phyloP scores from a whole-genome alignment of 1,140 invertebrate species.

The Ectropis grisescens region DNA sequence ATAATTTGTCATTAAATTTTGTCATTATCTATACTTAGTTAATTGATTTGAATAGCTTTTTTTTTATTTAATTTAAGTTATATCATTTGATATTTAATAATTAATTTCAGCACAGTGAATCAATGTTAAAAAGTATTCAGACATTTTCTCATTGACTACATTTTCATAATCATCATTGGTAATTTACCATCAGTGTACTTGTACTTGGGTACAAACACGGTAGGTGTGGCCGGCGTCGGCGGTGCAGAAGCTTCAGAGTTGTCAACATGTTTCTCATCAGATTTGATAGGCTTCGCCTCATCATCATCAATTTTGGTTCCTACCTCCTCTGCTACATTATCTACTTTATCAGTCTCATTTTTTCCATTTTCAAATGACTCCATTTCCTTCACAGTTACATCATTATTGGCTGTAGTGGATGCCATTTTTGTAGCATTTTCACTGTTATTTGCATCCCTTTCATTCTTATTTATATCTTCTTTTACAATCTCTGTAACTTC shows the following conservation, averaged over 20 bases:
- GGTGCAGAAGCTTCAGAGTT: constrained; percentile 9
- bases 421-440: constrained; percentile 49
- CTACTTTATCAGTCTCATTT: constrained; percentile 62
- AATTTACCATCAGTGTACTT: constrained; percentile 46
- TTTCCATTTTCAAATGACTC: constrained; percentile 58
- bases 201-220: constrained; percentile 44
- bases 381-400: constrained; percentile 28
- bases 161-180: too few relatives aligned
- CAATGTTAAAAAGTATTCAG: too few relatives aligned
- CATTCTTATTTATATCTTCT: constrained; percentile 54
- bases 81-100: too few relatives aligned
- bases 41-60: too few relatives aligned
- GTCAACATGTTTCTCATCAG: neutral
- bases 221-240: constrained; percentile 10
- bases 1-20: too few relatives aligned
- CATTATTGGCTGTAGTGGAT: constrained; percentile 38
- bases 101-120: too few relatives aligned
- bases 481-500: constrained; percentile 38
- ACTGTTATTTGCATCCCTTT: constrained; percentile 45
- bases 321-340: constrained; percentile 35
- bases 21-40: too few relatives aligned
- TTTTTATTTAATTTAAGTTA: too few relatives aligned
- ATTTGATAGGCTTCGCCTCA: constrained; percentile 6
- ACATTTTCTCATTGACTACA: too few relatives aligned
- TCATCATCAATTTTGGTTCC: neutral